phyloP scores from a whole-genome alignment of 2,888 invertebrate genomes.

The Tineola bisselliella region DNA sequence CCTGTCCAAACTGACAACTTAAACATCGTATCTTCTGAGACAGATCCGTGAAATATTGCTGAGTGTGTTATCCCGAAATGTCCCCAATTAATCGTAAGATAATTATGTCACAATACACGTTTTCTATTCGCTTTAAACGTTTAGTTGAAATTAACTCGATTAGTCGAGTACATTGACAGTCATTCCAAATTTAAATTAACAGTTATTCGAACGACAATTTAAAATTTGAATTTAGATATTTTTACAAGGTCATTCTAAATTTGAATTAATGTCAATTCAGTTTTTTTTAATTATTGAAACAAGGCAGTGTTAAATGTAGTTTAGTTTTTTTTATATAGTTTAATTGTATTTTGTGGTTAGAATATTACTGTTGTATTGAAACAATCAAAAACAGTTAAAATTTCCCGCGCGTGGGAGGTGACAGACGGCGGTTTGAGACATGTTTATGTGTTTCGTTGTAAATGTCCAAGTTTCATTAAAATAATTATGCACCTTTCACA shows the following conservation, averaged over 20 bases:
- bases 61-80: conserved; percentile 34
- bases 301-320: too few species aligned
- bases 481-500: conserved; percentile 30
- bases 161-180: too few species aligned
- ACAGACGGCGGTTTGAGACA: conserved; percentile 21
- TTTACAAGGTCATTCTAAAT: too few species aligned
- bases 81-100: conserved; percentile 57
- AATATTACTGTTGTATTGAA: conserved; percentile 9
- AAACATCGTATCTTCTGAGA: conserved; percentile 60
- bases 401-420: conserved; percentile 34
- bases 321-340: background rate
- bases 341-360: background rate
- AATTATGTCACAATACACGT: conserved; percentile 57
- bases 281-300: too few species aligned
- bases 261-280: too few species aligned
- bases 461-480: conserved; percentile 33
- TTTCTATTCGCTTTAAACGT: conserved; percentile 37
- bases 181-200: too few species aligned
- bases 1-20: conserved; percentile 58
- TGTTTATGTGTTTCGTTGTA: conserved; percentile 16
- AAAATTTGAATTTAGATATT: too few species aligned
- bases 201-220: too few species aligned
- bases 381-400: conserved; percentile 22
- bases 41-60: conserved; percentile 59
- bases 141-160: too few species aligned